phyloP scores from a whole-genome alignment of 64 coral and sea anemone genomes.

The Acropora yongei region DNA sequence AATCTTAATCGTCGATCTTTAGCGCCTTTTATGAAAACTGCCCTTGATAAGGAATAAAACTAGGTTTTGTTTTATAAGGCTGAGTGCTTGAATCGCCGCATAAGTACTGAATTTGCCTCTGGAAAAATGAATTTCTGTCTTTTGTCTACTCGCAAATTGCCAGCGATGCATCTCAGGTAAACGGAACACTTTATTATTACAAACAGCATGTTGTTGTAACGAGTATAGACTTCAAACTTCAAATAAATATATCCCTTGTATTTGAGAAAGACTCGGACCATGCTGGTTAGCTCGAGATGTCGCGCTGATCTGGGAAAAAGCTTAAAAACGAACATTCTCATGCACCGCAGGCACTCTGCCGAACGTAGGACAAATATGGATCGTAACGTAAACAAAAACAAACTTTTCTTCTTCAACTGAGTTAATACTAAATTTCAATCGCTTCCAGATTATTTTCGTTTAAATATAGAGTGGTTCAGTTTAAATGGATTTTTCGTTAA shows the following conservation, averaged over 20 bases:
- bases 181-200: background rate
- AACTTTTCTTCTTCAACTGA: background rate
- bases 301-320: constrained; percentile 10
- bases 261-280: background rate
- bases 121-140: background rate
- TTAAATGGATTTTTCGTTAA: background rate
- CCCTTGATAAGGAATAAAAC: too few species aligned
- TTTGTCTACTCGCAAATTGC: background rate
- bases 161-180: background rate
- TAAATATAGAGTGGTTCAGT: background rate
- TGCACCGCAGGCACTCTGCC: background rate
- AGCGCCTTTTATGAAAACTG: too few species aligned
- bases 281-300: background rate
- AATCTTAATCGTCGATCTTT: too few species aligned
- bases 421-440: background rate
- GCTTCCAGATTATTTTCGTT: background rate
- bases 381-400: constrained; percentile 2
- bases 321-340: background rate
- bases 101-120: background rate
- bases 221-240: constrained; percentile 18
- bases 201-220: background rate
- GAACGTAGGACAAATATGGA: background rate
- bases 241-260: background rate
- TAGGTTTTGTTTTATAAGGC: too few species aligned
- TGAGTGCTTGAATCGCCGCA: too few species aligned